Evolutionary conservation across 1,140 invertebrate genomes (phyloP).

Genomic region (Drosophila sturtevanti): DNA sequence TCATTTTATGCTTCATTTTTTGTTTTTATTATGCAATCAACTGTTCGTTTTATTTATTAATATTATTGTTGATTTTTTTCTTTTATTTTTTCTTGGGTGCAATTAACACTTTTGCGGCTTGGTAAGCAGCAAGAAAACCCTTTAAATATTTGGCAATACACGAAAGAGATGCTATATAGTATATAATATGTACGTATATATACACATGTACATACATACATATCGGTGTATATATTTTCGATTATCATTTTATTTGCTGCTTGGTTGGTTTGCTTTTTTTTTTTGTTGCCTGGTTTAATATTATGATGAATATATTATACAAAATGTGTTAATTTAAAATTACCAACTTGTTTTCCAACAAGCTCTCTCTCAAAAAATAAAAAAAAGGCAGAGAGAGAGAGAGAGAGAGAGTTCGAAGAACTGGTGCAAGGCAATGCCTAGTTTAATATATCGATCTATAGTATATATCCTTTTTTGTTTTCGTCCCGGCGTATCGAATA

Average conservation of each 20-base stretch:
- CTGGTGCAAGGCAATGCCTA: slow-evolving; percentile 55
- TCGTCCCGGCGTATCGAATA: not conserved
- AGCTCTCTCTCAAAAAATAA: slow-evolving; percentile 31
- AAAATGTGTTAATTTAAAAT: slow-evolving; percentile 64
- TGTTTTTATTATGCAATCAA: slow-evolving; percentile 67
- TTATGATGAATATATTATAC: slow-evolving; percentile 56
- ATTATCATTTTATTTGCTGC: slow-evolving; percentile 47
- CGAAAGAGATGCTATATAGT: not conserved
- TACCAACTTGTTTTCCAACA: slow-evolving; percentile 70
- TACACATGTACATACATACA: not conserved
- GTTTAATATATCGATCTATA: not conserved
- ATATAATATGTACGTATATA: not conserved
- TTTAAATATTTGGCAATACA: slow-evolving; percentile 63
- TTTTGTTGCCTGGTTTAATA: slow-evolving; percentile 42
- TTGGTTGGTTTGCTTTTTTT: slow-evolving; percentile 23
- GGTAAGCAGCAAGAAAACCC: slow-evolving; percentile 39
- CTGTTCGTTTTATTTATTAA: slow-evolving; percentile 28
- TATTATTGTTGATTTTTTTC: slow-evolving; percentile 21
- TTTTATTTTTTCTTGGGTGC: too few species aligned
- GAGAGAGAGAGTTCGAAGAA: slow-evolving; percentile 24
- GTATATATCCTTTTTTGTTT: slow-evolving; percentile 13
- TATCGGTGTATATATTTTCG: slow-evolving; percentile 33
- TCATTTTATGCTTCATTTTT: slow-evolving; percentile 13
- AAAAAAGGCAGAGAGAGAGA: too few species aligned
- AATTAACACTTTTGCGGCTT: slow-evolving; percentile 47